Evolutionary conservation across 1,140 invertebrate genomes (phyloP).

Genomic region (Trichonephila clavipes): DNA sequence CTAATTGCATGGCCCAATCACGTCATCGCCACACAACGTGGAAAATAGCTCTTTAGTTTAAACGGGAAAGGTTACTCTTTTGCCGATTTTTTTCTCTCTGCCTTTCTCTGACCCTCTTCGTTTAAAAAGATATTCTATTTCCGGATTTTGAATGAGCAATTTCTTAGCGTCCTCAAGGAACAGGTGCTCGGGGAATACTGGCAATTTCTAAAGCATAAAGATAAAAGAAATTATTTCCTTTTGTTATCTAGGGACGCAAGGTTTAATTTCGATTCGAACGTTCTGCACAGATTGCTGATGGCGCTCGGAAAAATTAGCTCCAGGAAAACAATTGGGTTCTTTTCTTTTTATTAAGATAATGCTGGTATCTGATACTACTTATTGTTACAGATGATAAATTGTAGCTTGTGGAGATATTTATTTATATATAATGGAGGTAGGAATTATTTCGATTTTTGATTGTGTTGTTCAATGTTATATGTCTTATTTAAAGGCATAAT

Average conservation of each 20-base stretch:
- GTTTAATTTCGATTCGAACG: constrained; percentile 40
- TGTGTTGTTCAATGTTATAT: no score
- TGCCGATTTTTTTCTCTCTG: not conserved
- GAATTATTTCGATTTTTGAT: no score
- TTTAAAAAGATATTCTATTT: constrained; percentile 58
- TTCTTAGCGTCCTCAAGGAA: constrained; percentile 30
- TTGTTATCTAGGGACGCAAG: constrained; percentile 6
- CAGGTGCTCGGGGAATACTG: constrained; percentile 36
- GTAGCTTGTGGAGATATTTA: no score
- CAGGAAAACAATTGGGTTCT: not conserved
- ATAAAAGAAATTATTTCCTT: constrained; percentile 54
- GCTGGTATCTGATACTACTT: not conserved
- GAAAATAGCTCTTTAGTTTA: constrained; percentile 7
- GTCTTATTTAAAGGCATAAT: no score
- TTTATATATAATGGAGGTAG: no score
- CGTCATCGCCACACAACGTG: constrained; percentile 14
- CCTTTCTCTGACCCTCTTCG: not conserved
- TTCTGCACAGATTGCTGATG: not conserved
- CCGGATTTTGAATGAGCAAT: constrained; percentile 66
- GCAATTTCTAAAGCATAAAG: constrained; percentile 51
- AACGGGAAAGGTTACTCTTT: not conserved
- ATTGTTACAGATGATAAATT: not conserved
- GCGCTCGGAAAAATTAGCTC: constrained; percentile 10
- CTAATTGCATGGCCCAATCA: constrained; percentile 44
- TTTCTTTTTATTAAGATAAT: constrained; percentile 31